Percentiles rank a stretch among this genome's conserved stretches.
phyloP scores from a whole-genome alignment of 1,140 invertebrate species.

The Camponotus vicinus region DNA sequence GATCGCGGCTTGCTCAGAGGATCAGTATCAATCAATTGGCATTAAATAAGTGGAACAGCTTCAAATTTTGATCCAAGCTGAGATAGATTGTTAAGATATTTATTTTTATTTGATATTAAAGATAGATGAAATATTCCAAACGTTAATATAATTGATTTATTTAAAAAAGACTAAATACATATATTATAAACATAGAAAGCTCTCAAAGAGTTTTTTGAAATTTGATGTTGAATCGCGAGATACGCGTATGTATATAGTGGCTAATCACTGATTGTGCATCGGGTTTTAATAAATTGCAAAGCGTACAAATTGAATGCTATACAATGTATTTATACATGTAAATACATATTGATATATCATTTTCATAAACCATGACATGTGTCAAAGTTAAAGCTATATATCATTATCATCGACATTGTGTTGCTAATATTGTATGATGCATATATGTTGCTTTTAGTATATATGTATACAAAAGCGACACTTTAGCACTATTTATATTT shows the following conservation, averaged over 20 bases:
- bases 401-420: background rate
- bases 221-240: background rate
- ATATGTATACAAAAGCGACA: slow-evolving; percentile 1
- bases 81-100: background rate
- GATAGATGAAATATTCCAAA: background rate
- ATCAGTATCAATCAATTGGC: background rate
- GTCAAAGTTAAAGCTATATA: background rate
- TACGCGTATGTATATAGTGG: background rate
- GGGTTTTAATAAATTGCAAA: background rate
- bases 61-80: background rate
- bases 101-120: background rate
- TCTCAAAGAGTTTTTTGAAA: background rate
- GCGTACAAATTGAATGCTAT: background rate
- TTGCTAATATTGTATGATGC: slow-evolving; percentile 4
- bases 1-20: background rate
- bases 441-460: background rate
- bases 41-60: background rate
- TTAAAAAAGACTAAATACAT: background rate
- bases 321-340: background rate
- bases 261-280: background rate
- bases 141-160: background rate
- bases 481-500: slow-evolving; percentile 68
- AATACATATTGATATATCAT: background rate
- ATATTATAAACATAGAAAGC: background rate
- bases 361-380: background rate